phyloP scores from a whole-genome alignment of 2,888 invertebrate species.

The Altica lythri region DNA sequence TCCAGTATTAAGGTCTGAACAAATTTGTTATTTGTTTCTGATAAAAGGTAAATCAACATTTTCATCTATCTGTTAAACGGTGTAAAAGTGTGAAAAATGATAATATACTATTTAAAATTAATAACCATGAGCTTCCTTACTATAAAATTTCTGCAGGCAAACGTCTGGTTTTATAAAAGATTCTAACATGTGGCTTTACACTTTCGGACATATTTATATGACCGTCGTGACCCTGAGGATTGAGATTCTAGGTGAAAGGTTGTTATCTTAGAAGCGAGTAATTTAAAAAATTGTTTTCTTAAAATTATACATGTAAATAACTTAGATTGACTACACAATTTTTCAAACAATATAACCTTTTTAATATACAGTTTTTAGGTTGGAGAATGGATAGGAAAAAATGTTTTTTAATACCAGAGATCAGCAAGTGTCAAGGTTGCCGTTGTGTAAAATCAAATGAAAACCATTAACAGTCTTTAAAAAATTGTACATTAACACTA shows the following conservation, averaged over 20 bases:
- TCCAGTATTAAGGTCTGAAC: not conserved
- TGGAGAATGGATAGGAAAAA: too few relatives aligned
- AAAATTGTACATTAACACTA: too few relatives aligned
- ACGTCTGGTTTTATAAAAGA: conserved; percentile 15
- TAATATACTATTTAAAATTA: not conserved
- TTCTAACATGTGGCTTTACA: conserved; percentile 24
- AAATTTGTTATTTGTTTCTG: not conserved
- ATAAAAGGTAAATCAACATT: not conserved
- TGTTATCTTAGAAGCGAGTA: not conserved
- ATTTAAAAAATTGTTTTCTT: too few relatives aligned
- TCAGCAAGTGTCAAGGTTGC: too few relatives aligned
- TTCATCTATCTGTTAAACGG: not conserved
- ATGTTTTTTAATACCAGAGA: too few relatives aligned
- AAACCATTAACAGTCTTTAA: too few relatives aligned
- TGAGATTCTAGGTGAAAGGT: conserved; percentile 22
- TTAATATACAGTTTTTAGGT: too few relatives aligned
- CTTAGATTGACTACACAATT: too few relatives aligned
- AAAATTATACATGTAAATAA: too few relatives aligned
- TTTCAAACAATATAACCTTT: too few relatives aligned
- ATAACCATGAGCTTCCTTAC: not conserved
- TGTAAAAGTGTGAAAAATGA: not conserved
- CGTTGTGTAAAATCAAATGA: too few relatives aligned
- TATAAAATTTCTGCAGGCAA: conserved; percentile 16
- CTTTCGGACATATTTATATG: conserved; percentile 24
- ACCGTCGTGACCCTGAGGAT: conserved; percentile 18